phyloP scores from a whole-genome alignment of 92 coral and sea anemone genomes.

The Palythoa grandiflora region DNA sequence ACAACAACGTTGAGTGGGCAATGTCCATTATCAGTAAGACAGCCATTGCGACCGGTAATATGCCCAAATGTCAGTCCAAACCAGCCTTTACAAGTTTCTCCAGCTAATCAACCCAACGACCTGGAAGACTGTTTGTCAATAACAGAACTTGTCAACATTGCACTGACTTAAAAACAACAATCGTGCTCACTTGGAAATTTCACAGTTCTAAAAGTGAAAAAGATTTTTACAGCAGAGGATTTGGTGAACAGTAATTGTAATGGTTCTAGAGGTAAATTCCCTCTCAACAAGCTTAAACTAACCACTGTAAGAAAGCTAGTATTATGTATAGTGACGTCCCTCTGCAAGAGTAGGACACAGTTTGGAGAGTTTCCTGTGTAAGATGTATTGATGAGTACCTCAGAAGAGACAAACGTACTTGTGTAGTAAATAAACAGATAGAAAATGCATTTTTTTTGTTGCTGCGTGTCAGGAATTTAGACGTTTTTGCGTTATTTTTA shows the following conservation, averaged over 20 bases:
- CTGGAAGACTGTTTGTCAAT: not conserved
- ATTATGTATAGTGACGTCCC: conserved; percentile 59
- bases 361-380: conserved; percentile 82
- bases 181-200: conserved; percentile 43
- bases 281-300: conserved; percentile 15
- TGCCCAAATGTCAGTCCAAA: conserved; percentile 2
- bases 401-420: conserved; percentile 70
- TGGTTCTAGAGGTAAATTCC: conserved; percentile 25
- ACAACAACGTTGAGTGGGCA: not conserved
- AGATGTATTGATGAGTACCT: conserved; percentile 79
- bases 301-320: not conserved
- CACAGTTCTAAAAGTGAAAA: conserved; percentile 18
- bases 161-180: conserved; percentile 4
- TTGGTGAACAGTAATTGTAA: conserved; percentile 46
- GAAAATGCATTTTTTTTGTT: not conserved
- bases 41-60: not conserved
- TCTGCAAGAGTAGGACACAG: conserved; percentile 65
- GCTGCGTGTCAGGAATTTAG: no score
- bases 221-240: conserved; percentile 3
- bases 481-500: no score
- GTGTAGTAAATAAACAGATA: not conserved
- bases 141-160: not conserved
- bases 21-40: not conserved
- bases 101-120: not conserved
- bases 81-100: not conserved